Percentiles rank a stretch among this genome's conserved stretches.
Conservation (phyloP, 2,888 invertebrate genomes). For the Plusia festucae region DNA sequence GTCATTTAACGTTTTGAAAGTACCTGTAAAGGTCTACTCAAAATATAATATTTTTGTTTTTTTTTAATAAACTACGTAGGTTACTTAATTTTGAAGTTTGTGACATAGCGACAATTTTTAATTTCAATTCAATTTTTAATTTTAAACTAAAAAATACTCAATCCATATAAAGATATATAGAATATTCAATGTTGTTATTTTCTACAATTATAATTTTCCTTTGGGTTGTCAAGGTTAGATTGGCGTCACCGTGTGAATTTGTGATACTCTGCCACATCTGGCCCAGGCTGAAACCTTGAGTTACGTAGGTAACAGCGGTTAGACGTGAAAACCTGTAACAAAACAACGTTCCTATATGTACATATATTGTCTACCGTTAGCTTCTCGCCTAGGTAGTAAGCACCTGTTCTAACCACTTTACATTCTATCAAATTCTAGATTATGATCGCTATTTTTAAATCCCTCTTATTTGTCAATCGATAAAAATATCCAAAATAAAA, state of each 20-base stretch:
- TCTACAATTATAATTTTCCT: background rate
- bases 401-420: background rate
- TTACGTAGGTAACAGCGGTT: background rate
- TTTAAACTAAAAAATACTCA: too few species aligned
- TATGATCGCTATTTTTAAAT: background rate
- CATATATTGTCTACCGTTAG: slow-evolving; percentile 7
- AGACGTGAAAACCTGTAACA: background rate
- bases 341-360: background rate
- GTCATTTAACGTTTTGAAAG: too few species aligned
- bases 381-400: background rate
- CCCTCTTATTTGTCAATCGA: background rate
- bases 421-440: slow-evolving; percentile 5
- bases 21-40: too few species aligned
- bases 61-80: too few species aligned
- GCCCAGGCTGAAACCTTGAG: background rate
- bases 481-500: background rate
- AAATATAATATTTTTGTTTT: too few species aligned
- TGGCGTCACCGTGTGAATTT: background rate
- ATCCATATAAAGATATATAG: background rate
- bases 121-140: too few species aligned
- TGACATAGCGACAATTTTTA: too few species aligned
- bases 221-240: slow-evolving; percentile 1
- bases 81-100: too few species aligned
- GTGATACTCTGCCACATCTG: background rate
- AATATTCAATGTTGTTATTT: background rate